Base-by-base conservation (phyloP, 2,113 vertebrate species). In the Microtus ochrogaster region DNA sequence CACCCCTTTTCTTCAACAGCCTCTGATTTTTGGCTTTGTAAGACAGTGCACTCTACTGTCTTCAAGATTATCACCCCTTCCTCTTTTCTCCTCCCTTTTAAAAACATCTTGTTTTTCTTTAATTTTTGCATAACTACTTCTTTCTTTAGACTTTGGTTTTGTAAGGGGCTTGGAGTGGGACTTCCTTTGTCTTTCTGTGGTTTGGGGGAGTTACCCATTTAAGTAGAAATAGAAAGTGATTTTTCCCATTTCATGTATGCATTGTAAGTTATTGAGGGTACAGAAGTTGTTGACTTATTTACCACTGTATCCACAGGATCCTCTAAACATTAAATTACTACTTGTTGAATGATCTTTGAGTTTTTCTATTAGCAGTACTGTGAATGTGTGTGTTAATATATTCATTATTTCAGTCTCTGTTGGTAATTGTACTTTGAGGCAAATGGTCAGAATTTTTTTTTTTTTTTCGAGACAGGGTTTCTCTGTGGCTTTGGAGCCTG, bases 371-470 rank as follows among this genome's bases (percentile, higher is more conserved):
- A 33, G 68, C 55, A 74, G 41, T 86, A 24, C 21, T 72, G 66
- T 68, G 30, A 17, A 33, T 72, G 36, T 72, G 70, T 39, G 70
- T 73, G n/a, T 73, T 21, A 4, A n/a, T 72, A 19, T 21, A 8
- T 82, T 88, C 14, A 7, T 65, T 91, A 89, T 63, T 76, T 96
- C 36, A 22, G 10, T 92, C 47, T 96, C 41, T 77, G 41, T 92
- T 96, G 73, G 63, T 58, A 28, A 63, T 90, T 94, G 66, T 47
- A 21, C 70, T 92, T 89, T 70, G 79, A 81, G 73, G 26, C 77
- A 77, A 47, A 58, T 72, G 26, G 33, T 41, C 24, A 84, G 39
- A 95, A 93, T 79, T 91, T 70, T 22, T 89, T 44, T 5, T 44
- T 44, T 44, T 44, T 44, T 44, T 44, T 44, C 5, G 44, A 44